Evolutionary conservation across 2,113 vertebrate species (phyloP).

Genomic region (Ginglymostoma cirratum): DNA sequence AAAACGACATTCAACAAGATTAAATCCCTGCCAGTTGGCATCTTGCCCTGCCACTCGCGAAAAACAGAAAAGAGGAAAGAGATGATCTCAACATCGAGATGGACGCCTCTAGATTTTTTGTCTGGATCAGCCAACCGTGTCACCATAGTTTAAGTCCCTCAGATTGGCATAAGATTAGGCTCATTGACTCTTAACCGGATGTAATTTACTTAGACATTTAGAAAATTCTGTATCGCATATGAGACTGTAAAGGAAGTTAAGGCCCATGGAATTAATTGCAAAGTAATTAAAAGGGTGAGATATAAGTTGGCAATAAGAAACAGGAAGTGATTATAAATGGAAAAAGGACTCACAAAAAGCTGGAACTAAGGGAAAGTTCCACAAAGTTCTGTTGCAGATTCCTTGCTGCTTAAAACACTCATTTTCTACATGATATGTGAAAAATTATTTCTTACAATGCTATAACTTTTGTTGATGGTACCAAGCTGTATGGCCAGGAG

Average conservation of each 20-base stretch:
- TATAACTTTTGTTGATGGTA: constrained; percentile 9
- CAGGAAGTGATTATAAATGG: constrained; percentile 17
- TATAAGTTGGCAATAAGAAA: background rate
- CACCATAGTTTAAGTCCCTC: no score
- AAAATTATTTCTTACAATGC: background rate
- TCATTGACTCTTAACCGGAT: background rate
- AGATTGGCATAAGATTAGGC: no score
- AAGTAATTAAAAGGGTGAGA: background rate
- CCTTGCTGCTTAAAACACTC: background rate
- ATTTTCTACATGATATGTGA: background rate
- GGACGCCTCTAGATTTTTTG: no score
- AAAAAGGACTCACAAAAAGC: background rate
- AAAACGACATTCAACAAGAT: no score
- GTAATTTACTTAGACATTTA: background rate
- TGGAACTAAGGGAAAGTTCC: background rate
- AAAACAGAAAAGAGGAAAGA: no score
- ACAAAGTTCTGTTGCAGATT: background rate
- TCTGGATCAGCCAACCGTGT: no score
- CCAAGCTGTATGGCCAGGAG: constrained; percentile 16
- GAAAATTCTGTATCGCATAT: background rate
- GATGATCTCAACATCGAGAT: no score
- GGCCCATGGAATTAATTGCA: background rate
- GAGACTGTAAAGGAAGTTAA: background rate
- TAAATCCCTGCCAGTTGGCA: no score
- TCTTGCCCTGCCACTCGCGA: no score